Evolutionary conservation across 2,797 vertebrate species (phyloP).

Genomic region (Nasua narica): DNA sequence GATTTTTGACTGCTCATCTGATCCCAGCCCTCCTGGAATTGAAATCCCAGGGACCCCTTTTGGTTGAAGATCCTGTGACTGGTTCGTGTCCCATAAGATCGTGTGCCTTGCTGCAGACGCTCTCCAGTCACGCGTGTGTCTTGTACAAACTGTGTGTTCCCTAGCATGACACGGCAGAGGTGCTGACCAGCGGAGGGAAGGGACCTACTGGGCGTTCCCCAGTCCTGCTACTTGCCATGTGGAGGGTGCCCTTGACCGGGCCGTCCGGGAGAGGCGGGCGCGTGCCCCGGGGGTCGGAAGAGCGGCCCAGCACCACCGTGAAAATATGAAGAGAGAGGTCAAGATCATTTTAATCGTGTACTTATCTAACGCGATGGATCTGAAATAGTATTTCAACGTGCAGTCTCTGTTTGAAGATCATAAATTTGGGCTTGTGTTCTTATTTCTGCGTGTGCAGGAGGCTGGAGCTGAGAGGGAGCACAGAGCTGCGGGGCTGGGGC

Average conservation of each 20-base stretch:
- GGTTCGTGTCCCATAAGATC: fast-evolving
- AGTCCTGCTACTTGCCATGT: background rate
- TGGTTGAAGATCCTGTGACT: background rate
- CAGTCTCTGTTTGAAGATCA: background rate
- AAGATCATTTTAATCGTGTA: background rate
- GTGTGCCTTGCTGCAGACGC: background rate
- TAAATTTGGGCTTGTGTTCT: too few species aligned
- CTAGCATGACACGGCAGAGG: fast-evolving
- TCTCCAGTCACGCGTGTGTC: background rate
- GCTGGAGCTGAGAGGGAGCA: background rate
- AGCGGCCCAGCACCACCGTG: too few species aligned
- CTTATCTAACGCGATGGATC: background rate
- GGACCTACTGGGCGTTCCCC: background rate
- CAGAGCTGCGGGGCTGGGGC: background rate
- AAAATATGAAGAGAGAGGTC: background rate
- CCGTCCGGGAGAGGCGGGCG: background rate
- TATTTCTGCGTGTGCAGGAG: background rate
- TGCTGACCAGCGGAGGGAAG: background rate
- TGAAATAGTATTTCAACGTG: background rate
- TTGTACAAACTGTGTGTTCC: background rate
- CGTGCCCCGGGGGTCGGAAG: background rate
- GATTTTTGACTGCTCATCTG: background rate
- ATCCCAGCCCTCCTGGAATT: background rate
- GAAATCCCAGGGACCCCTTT: background rate
- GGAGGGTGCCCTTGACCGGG: background rate